Evolutionary conservation across 2,797 vertebrate genomes (phyloP), one percentile per base, ranked within the genome.

Genomic region (Peromyscus attwateri): DNA sequence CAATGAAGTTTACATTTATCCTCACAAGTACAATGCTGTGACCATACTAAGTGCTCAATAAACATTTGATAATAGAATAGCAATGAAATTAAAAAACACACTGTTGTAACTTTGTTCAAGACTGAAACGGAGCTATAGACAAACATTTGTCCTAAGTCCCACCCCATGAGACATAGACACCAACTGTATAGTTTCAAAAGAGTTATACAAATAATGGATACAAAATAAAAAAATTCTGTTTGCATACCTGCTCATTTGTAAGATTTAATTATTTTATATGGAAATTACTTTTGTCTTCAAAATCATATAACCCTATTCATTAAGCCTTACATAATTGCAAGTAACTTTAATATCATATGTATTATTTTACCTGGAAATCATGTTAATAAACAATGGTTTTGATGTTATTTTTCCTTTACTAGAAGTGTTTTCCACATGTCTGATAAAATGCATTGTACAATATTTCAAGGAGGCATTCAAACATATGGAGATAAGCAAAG

Each of bases 201-300:
- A 9, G 57, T 5, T 60, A 91, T 64, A 57, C 40, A 75, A 91
- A 9, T 71, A 43, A 11, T 66, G 14, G 3, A 73, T 89, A 90
- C 25, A 81, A 94, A 94, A 83, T 43, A 87, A 92, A 95, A 70
- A 64, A 81, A 91, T 94, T 84, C 16, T 52, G 68, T 57, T 83
- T 90, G 40, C 46, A 88, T 17, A 90, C 43, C 16, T 55, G 5
- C 23, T 91, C 80, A 64, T 31, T 76, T 64, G 10, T 89, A 93
- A 89, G 43, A 79, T 21, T 4, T 3, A 90, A 75, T 85, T 93
- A 77, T 81, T 93, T 95, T 68, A 92, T 27, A 73, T 1, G 73
- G 31, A 2, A 82, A 82, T 64, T 79, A 21, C 29, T 62, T 95
- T 92, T 92, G 64, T 49, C 52, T 73, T 93, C 27, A 88, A 75